Evolutionary conservation across 2,888 invertebrate genomes (phyloP).

Genomic region (Drosophila ustulata): DNA sequence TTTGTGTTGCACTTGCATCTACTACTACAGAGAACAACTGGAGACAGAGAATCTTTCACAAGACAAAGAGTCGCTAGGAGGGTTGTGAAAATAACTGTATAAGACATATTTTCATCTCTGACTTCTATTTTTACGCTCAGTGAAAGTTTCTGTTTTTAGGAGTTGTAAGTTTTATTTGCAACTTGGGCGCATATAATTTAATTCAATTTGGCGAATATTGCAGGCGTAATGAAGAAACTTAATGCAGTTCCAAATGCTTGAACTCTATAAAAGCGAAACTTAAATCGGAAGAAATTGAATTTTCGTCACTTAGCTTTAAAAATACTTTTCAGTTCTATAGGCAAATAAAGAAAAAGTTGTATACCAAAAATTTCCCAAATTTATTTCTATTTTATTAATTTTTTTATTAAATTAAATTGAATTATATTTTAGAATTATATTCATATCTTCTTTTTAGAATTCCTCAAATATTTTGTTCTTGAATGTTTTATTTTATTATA

Average conservation of each 20-base stretch:
- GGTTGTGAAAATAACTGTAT: slow-evolving; percentile 31
- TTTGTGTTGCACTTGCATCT: slow-evolving; percentile 55
- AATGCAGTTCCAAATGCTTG: slow-evolving; percentile 46
- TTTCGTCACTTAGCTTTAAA: slow-evolving; percentile 7
- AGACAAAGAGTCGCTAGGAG: slow-evolving; percentile 7
- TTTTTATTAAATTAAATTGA: too few species aligned
- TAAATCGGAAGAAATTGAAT: slow-evolving; percentile 22
- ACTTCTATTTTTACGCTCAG: slow-evolving; percentile 8
- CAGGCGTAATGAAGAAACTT: slow-evolving; percentile 47
- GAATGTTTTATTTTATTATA: too few species aligned
- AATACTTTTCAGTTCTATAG: neutral
- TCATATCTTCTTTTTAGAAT: too few species aligned
- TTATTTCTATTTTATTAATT: too few species aligned
- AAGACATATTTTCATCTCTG: slow-evolving; percentile 57
- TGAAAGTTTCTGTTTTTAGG: slow-evolving; percentile 58
- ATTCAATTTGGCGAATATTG: slow-evolving; percentile 76
- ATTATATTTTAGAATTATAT: too few species aligned
- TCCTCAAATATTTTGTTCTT: too few species aligned
- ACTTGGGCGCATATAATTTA: slow-evolving; percentile 66
- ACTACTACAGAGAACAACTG: slow-evolving; percentile 15
- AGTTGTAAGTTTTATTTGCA: slow-evolving; percentile 56
- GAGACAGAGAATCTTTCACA: slow-evolving; percentile 15
- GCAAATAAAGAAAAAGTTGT: too few species aligned
- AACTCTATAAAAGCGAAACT: slow-evolving; percentile 35
- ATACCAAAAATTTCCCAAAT: too few species aligned